Percentiles rank a stretch among this genome's conserved stretches.
These are phyloP conservation scores for Barnardius zonarius DNA, from an alignment of 2,113 vertebrate species.

Conservation along the genomic window DNA sequence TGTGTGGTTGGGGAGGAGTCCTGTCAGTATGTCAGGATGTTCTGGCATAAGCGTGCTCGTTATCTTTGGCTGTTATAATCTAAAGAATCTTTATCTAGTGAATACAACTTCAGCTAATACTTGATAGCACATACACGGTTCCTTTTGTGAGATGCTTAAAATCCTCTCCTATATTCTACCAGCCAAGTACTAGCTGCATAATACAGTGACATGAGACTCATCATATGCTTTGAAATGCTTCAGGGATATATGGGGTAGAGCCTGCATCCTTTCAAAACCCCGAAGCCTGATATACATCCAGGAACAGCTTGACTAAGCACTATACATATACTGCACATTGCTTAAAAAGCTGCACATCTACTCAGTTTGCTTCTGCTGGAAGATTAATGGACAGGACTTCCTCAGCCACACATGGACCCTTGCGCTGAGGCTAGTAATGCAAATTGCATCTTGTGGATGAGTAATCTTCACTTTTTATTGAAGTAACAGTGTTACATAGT, in stretches of 20 bases:
- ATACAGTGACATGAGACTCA: not conserved
- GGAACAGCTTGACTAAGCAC: not conserved
- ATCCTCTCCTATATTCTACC: not conserved
- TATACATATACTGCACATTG: not conserved
- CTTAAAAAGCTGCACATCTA: not conserved
- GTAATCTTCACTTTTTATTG: not conserved
- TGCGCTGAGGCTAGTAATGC: not conserved
- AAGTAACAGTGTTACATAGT: not conserved
- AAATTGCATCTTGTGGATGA: accelerated
- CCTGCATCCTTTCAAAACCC: not conserved
- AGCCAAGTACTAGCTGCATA: not conserved
- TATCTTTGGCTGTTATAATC: not conserved
- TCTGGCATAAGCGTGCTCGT: not conserved
- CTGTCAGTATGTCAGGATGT: not conserved
- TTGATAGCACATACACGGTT: not conserved
- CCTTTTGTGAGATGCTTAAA: not conserved
- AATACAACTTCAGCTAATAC: not conserved
- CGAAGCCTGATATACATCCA: not conserved
- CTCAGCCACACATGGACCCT: not conserved
- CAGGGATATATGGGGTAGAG: not conserved
- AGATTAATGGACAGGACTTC: not conserved
- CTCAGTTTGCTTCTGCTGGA: not conserved
- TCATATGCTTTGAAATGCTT: not conserved
- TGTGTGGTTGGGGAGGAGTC: not conserved
- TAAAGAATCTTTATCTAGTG: not conserved